Evolutionary conservation across 1,140 invertebrate species (phyloP), one percentile per base, ranked within the genome.

Genomic region (Ips nitidus): DNA sequence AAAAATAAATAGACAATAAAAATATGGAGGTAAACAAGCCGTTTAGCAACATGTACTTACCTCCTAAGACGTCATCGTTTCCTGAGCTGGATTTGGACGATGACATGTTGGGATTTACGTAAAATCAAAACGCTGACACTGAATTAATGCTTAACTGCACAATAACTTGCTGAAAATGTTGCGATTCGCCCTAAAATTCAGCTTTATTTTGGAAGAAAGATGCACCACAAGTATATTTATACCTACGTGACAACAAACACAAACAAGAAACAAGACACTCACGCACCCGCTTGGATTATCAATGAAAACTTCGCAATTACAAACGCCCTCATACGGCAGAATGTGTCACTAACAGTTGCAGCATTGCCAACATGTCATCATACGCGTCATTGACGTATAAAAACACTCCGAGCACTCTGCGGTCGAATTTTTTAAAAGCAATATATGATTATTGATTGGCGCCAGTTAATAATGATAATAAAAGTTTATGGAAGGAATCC

Each of bases 1-100:
- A 36, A 71, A 70, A 71, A 73, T 61, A 70, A 72, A 72, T 71
- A 70, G 59, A 66, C 69, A 70, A 59, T 59, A 63, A 70, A 64
- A 73, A 70, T 69, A 63, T 71, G 75, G 72, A 76, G 65, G 75
- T 77, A 78, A 79, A 77, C 73, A 77, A 22, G 75, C 36, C 53
- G 70, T 71, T 42, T 63, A 56, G 22, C 50, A 59, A 60, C 7
- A 42, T 41, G 45, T 52, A 72, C 76, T 75, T 71, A 79, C 79
- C 79, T 70, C 77, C 79, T 45, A 80, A 70, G 55, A 79, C 71
- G 68, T 80, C 79, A 70, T 79, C 79, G 55, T 22, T 65, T 58
- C 69, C 69, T 53, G 76, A 63, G 65, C 77, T 80, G 6, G 77
- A 78, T 78, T 79, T 79, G 7, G 78, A 75, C 2, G 78, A 80